Evolutionary conservation across 2,888 invertebrate genomes (phyloP), one percentile per base, ranked within the genome.

Genomic region (Drosophila koepferae): DNA sequence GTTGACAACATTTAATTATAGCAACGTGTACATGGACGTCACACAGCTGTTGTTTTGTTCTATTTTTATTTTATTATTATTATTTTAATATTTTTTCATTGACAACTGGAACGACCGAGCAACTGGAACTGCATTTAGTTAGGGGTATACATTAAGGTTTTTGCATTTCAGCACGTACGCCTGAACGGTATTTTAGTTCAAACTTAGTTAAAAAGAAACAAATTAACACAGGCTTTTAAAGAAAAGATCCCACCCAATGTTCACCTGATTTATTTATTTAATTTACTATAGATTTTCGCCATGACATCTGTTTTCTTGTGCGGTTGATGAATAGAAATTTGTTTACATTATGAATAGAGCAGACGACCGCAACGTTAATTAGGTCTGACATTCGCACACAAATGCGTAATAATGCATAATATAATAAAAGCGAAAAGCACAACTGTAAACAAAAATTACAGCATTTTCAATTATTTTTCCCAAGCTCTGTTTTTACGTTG

Each of bases 81-180:
- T 49, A 28, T 49, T 49, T 10, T 31, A n/a, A 23, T 51, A 41
- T 18, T 55, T 55, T 55, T 55, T 55, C 53, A 74, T 86, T 86
- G 81, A 83, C 54, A 53, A 62, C 18, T 72, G 46, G 40, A 59
- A 65, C 34, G 34, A 54, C 16, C 43, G 23, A 59, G 61, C 34
- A 23, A 54, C 16, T 40, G 23, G 44, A 38, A 20, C 41, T 43
- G 40, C 44, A 54, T 63, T 65, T 70, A 53, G 43, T 23, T 20
- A 34, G 44, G 44, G 28, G 54, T 44, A 44, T 61, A 56, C 59
- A 51, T 14, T 36, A 36, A 66, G 56, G 72, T 66, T 69, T 53
- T 54, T 63, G 71, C 86, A 77, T 68, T 77, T 73, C 56, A 63
- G 86, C 88, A 84, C 88, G 83, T 87, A 82, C 64, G 12, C 71